Base-by-base conservation (phyloP, 2,113 vertebrate species). In the Myodes glareolus region DNA sequence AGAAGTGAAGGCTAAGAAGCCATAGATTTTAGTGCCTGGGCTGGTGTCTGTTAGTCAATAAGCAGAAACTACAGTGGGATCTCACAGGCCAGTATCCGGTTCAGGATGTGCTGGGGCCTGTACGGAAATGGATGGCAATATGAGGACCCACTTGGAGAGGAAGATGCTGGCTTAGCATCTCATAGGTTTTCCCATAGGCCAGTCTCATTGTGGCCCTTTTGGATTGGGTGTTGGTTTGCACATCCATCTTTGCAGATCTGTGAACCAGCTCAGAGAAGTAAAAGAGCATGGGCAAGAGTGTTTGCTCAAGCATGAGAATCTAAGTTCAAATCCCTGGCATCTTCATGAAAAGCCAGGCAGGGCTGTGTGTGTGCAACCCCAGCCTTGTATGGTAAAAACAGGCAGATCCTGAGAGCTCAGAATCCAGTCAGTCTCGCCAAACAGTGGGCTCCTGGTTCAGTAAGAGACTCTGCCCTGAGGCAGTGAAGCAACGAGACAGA, bases 211-310 rank as follows among this genome's bases (percentile, higher is more conserved):
- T 55, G 31, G 86, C 52, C 19, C 58, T 47, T 33, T 7, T 10
- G 14, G 52, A 14, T 14, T 33, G 5, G 67, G 14, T 29, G 5
- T 10, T 29, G 50, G 17, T 7, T 72, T 39, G n/a, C 68, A 70
- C n/a, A 29, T n/a, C 72, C 61, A 25, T 85, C 94, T 93, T 93
- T 70, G 27, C 65, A 90, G 77, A 85, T 67, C 65, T 73, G 39
- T 55, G 92, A 75, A 68, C 31, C 11, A 77, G 31, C n/a, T 90
- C 55, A 33, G 90, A 78, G 78, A 50, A 31, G 9, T 14, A 25
- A 47, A 25, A 86, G 36, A 67, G 9, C 31, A 63, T 42, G 58
- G 25, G 13, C 9, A 50, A 78, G 58, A 85, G 13, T 2, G 25
- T n/a, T 84, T 84, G 81, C 81, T 63, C 58, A 84, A 61, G 58